Percentiles rank a stretch among this genome's conserved stretches.
These are phyloP conservation scores for Stichodactyla mertensii DNA, from an alignment of 64 coral and sea anemone genomes.

Conservation along the genomic window DNA sequence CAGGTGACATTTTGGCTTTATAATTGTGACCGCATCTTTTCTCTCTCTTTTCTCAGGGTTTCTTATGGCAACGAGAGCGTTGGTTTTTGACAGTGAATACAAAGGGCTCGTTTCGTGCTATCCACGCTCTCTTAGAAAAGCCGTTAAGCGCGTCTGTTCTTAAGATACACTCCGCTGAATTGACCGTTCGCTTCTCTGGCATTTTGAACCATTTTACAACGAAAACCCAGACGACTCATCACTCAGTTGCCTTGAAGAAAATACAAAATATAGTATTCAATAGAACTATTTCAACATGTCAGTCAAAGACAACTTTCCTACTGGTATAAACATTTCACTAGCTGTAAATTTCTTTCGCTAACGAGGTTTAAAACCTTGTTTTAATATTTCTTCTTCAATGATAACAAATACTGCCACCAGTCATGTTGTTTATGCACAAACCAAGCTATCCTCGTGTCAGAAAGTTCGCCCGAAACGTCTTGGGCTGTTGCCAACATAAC, in stretches of 20 bases:
- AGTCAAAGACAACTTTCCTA: not conserved
- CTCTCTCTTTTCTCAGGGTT: not conserved
- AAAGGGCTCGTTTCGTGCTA: not conserved
- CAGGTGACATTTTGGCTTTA: not conserved
- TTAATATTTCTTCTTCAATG: not conserved
- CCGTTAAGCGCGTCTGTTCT: not conserved
- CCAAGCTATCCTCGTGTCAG: not conserved
- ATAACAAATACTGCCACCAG: not conserved
- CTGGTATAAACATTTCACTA: not conserved
- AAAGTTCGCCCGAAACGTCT: not conserved
- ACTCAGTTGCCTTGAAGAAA: not conserved
- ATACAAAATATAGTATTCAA: not conserved
- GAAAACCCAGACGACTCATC: not conserved
- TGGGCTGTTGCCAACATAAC: not conserved
- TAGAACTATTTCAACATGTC: not conserved
- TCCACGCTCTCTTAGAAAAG: not conserved
- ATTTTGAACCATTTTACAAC: not conserved
- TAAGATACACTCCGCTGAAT: not conserved
- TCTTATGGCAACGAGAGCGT: constrained; percentile 3
- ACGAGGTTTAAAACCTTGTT: constrained; percentile 5
- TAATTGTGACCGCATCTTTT: not conserved
- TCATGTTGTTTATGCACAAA: not conserved
- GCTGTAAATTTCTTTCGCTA: not conserved
- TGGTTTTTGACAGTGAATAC: not conserved
- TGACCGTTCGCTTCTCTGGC: not conserved